Base-by-base conservation (phyloP, 2,888 invertebrate genomes). In the Zonitis immaculata region DNA sequence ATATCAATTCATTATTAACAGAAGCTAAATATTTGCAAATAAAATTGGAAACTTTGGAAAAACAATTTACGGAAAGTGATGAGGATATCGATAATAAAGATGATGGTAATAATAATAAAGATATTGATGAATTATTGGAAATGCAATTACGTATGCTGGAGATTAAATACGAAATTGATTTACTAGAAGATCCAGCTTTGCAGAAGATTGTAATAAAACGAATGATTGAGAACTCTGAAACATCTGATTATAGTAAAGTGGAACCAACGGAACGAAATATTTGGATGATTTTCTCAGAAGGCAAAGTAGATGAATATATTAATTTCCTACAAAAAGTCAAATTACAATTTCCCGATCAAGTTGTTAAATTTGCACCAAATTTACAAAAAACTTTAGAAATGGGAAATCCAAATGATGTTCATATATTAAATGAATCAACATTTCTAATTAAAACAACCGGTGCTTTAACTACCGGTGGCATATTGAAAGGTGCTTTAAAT, bases 111-210 rank as follows among this genome's bases (percentile, higher is more conserved):
- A n/a, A n/a, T n/a, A n/a, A n/a, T 12, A 59, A 64, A 42, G 66
- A 72, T 51, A 66, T 81, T 1, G 77, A 79, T 44, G 76, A 75
- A 51, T 65, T 83, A 2, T 77, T 82, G 75, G 77, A 80, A 54
- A 69, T 82, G 1, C 81, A 83, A 62, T 73, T 83, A 27, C 74
- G 82, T 4, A 64, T 84, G 52, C 73, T 78, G 28, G 79, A 82
- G 65, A 83, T 84, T 30, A 80, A 79, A 56, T 78, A 75, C 30
- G 82, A 84, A 61, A 76, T 84, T 58, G 82, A 82, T 55, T 75
- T 83, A 14, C 66, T 83, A 1, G 83, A 84, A 64, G 82, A 83
- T 72, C 81, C 83, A 1, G 71, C 79, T 20, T 77, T 83, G 73
- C 73, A 83, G 47, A 76, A 77, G n/a, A 76, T 82, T 32, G 59